These are phyloP conservation scores for Mesocentrotus franciscanus DNA, from an alignment of 53 echinoderm and acorn worm species.

Conservation along the genomic window DNA sequence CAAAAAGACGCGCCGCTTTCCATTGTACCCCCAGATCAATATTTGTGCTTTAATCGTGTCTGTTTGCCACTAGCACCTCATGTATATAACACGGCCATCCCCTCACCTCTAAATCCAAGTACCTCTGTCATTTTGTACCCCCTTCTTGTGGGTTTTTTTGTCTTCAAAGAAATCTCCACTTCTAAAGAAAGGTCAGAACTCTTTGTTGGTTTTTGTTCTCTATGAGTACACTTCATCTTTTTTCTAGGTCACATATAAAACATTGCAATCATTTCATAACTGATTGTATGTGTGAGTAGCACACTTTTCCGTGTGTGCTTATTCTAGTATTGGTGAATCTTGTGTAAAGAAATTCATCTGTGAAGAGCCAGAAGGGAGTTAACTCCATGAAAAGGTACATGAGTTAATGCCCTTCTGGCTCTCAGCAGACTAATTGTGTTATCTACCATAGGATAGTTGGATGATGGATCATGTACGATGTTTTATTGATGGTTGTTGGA, in stretches of 20 bases:
- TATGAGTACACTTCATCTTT: constrained; percentile 22
- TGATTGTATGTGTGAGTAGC: constrained; percentile 45
- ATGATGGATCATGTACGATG: no score
- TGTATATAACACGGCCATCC: constrained; percentile 37
- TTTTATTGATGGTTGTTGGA: no score
- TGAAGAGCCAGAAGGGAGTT: no score
- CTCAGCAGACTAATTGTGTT: no score
- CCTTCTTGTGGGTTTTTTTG: constrained; percentile 52
- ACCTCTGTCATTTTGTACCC: constrained; percentile 34
- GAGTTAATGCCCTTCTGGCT: no score
- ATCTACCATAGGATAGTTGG: no score
- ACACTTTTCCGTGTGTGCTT: not conserved
- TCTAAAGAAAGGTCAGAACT: constrained; percentile 21
- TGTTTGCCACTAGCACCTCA: constrained; percentile 63
- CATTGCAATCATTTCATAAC: constrained; percentile 35
- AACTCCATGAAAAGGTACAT: no score
- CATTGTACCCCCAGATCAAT: constrained; percentile 58
- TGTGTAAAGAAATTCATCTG: not conserved
- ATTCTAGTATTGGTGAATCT: constrained; percentile 7
- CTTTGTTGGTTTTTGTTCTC: constrained; percentile 42
- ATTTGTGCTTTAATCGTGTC: constrained; percentile 64
- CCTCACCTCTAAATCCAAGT: constrained; percentile 21
- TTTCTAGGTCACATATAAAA: constrained; percentile 51
- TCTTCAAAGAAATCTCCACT: not conserved
- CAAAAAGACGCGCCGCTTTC: constrained; percentile 53